Conservation (phyloP, 2,797 vertebrate genomes). For the Crax fasciolata region DNA sequence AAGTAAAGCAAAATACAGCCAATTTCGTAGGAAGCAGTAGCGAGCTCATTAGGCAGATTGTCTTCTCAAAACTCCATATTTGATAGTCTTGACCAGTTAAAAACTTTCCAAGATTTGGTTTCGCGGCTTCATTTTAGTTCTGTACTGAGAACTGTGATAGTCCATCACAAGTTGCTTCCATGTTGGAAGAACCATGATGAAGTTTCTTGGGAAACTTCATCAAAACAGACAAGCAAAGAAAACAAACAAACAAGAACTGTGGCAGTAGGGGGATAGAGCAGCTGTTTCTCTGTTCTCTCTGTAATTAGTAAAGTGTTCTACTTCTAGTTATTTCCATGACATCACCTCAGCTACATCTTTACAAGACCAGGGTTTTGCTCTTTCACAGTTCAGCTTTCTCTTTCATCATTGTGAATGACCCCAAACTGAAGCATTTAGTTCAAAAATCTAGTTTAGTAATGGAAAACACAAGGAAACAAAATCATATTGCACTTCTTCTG, state of each 20-base stretch:
- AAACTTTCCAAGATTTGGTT: background rate
- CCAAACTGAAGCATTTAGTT: background rate
- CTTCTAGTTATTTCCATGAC: background rate
- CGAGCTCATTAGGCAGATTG: background rate
- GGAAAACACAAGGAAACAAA: background rate
- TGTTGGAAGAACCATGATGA: accelerated
- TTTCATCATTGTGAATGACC: background rate
- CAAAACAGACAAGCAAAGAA: background rate
- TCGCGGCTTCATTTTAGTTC: background rate
- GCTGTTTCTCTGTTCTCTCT: background rate
- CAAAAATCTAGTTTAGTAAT: background rate
- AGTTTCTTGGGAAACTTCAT: background rate
- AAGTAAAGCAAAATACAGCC: background rate
- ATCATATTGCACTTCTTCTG: background rate
- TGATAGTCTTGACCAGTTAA: background rate
- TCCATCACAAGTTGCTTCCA: background rate
- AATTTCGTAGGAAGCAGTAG: background rate
- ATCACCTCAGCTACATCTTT: background rate
- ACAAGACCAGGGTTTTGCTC: background rate
- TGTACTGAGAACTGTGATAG: background rate
- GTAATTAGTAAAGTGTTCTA: background rate
- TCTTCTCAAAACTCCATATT: background rate
- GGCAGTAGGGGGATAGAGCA: background rate
- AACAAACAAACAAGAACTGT: background rate
- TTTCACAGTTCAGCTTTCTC: background rate